Base-by-base conservation (phyloP, 2,113 vertebrate genomes). In the Hiodon alosoides region DNA sequence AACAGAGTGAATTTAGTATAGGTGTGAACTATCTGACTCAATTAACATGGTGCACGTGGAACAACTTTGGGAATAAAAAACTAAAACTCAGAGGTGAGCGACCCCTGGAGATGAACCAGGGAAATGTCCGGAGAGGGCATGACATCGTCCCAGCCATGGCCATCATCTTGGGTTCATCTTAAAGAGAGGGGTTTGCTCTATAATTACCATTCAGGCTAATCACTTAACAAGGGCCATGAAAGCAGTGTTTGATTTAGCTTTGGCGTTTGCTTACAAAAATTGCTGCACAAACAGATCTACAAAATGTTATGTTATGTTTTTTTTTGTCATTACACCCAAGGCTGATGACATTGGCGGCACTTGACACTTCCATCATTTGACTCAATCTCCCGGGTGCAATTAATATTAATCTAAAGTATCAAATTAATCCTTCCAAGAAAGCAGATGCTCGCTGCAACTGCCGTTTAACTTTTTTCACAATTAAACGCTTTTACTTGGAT, bases 381-480 rank as follows among this genome's bases (percentile, higher is more conserved):
- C 71, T 73, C 83, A 74, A 76, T 80, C 78, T 82, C 80, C 81
- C 79, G 53, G 53, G 68, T 79, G 57, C 75, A 87, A 73, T 87
- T 88, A 83, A 85, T 88, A 85, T 87, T 76, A 87, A 73, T 80
- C 81, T 85, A 80, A 68, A 84, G 80, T 85, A 86, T 81, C 77
- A 81, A 83, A 86, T 85, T 78, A 81, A 76, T 72, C 76, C 80
- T 84, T 83, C 81, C 79, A 80, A 82, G 47, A 52, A 78, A 78
- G 75, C 77, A 82, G 81, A 80, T 67, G 67, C 2, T 7, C 72
- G 81, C 77, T 54, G 74, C 71, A 75, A 80, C 78, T 79, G 78
- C 69, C 80, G 13, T 84, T 83, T 82, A 79, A 86, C 79, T 83
- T 74, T 31, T 83, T 81, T 74, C 70, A 14, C 81, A 80, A 87